Conservation (phyloP, 2,113 vertebrate species). For the Platysteira castanea region DNA sequence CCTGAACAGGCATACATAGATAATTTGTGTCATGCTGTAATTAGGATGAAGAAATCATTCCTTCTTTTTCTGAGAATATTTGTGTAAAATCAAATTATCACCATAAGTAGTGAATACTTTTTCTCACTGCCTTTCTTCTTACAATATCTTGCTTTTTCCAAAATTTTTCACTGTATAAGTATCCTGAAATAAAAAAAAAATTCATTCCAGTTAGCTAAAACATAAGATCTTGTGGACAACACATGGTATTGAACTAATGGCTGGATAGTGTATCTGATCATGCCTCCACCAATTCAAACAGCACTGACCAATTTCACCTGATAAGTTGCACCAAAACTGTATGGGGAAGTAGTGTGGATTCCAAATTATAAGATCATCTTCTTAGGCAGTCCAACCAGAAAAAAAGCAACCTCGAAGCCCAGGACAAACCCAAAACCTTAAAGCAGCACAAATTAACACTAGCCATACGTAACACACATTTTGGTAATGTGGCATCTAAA, state of each 20-base stretch:
- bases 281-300: neutral
- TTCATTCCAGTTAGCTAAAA: neutral
- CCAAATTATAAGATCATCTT: neutral
- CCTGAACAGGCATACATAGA: neutral
- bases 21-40: neutral
- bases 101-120: neutral
- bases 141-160: neutral
- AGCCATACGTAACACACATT: rapidly evolving
- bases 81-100: neutral
- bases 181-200: too few species aligned
- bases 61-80: neutral
- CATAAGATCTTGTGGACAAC: neutral
- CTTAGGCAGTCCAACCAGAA: neutral
- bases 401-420: neutral
- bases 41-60: neutral
- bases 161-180: neutral
- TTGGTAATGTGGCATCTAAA: neutral
- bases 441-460: neutral
- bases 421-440: neutral
- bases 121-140: neutral
- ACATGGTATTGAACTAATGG: neutral
- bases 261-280: neutral
- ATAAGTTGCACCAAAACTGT: neutral
- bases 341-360: neutral
- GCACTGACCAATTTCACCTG: neutral